Evolutionary conservation across 2,888 invertebrate species (phyloP).

Genomic region (Scaptomyza polygonia): DNA sequence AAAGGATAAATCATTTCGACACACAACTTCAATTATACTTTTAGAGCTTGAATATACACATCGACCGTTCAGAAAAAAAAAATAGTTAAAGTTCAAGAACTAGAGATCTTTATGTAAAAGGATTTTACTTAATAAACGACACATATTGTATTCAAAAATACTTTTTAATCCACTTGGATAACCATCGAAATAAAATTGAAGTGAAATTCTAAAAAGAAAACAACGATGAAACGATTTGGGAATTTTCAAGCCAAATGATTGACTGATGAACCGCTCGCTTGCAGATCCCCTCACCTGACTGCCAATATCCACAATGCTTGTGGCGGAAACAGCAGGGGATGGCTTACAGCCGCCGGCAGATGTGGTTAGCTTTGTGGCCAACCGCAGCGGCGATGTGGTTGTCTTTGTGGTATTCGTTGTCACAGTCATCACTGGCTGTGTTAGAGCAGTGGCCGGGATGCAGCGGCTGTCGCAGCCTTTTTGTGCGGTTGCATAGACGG

Average conservation of each 20-base stretch:
- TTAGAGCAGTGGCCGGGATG: constrained; percentile 77
- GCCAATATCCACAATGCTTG: constrained; percentile 59
- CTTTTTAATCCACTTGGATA: neutral
- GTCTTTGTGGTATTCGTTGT: constrained; percentile 62
- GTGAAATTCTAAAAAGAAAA: constrained; percentile 18
- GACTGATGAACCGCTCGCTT: constrained; percentile 33
- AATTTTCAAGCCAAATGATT: constrained; percentile 22
- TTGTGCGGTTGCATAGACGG: constrained; percentile 84
- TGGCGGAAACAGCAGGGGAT: constrained; percentile 19
- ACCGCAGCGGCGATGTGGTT: constrained; percentile 51
- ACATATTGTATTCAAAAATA: neutral
- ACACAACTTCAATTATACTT: neutral
- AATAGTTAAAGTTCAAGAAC: neutral
- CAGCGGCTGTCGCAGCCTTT: constrained; percentile 76
- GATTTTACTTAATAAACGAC: neutral
- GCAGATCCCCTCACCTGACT: constrained; percentile 76
- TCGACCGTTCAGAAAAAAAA: neutral
- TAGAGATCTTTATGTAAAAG: neutral
- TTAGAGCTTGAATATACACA: neutral
- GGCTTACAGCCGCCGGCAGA: constrained; percentile 25
- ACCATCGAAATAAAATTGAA: constrained; percentile 1
- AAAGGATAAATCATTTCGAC: neutral
- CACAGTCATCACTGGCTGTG: constrained; percentile 76
- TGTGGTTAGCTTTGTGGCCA: constrained; percentile 23
- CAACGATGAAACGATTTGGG: constrained; percentile 15